Conservation (phyloP, 2,888 invertebrate species). For the Eilema depressum region DNA sequence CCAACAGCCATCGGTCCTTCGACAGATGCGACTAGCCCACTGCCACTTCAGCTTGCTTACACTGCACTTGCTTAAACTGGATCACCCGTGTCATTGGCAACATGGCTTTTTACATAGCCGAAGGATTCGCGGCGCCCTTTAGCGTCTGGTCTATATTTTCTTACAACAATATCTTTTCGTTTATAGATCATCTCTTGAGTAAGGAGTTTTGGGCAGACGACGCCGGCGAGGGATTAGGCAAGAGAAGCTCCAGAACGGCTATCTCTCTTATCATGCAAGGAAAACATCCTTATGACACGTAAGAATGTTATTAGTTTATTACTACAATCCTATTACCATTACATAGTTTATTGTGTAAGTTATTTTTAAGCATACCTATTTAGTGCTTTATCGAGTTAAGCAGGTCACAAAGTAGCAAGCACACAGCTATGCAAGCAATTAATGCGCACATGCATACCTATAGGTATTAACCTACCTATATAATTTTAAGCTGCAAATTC, state of each 20-base stretch:
- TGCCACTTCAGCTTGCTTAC: too few relatives aligned
- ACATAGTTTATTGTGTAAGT: not conserved
- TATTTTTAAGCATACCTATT: not conserved
- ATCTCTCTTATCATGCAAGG: constrained; percentile 75
- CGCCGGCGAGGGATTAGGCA: constrained; percentile 49
- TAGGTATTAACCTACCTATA: too few relatives aligned
- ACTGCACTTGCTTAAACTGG: too few relatives aligned
- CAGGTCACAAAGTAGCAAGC: too few relatives aligned
- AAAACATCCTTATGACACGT: constrained; percentile 64
- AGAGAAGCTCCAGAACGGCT: constrained; percentile 77
- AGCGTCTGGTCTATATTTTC: not conserved
- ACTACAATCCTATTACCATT: not conserved
- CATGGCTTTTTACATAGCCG: too few relatives aligned
- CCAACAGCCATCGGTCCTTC: too few relatives aligned
- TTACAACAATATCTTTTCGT: not conserved
- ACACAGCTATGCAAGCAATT: too few relatives aligned
- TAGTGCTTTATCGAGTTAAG: not conserved
- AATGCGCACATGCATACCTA: too few relatives aligned
- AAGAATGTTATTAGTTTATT: constrained; percentile 8
- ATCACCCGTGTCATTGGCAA: too few relatives aligned
- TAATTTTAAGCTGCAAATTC: too few relatives aligned
- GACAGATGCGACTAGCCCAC: too few relatives aligned
- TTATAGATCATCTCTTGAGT: constrained; percentile 74
- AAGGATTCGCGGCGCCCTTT: too few relatives aligned
- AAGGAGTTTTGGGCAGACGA: constrained; percentile 63